These are phyloP conservation scores for Eretmochelys imbricata DNA, from an alignment of 2,113 vertebrate species.

Conservation along the genomic window DNA sequence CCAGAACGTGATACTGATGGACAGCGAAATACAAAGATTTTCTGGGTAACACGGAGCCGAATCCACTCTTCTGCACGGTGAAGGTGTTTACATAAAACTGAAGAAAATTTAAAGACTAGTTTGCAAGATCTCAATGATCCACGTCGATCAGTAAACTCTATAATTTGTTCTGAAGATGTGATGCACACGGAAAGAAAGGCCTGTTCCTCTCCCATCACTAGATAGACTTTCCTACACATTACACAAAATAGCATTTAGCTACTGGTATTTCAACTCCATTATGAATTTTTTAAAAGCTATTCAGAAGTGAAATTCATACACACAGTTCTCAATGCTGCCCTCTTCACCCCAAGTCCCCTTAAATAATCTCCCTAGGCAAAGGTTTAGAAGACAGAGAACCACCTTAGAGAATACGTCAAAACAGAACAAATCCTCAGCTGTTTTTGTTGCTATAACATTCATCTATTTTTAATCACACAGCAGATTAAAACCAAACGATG, in stretches of 20 bases:
- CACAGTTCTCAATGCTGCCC: constrained; percentile 42
- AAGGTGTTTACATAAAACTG: neutral
- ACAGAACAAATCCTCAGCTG: constrained; percentile 55
- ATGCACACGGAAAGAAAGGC: neutral
- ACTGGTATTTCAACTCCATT: constrained; percentile 60
- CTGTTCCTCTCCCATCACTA: neutral
- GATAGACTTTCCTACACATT: constrained; percentile 30
- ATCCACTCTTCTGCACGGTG: accelerated
- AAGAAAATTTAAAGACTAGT: neutral
- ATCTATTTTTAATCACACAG: constrained; percentile 71
- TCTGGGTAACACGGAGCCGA: neutral
- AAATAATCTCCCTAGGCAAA: constrained; percentile 56
- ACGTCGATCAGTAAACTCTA: neutral
- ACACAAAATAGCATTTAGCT: constrained; percentile 56
- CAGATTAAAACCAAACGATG: constrained; percentile 69
- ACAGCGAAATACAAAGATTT: neutral
- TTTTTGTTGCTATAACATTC: constrained; percentile 72
- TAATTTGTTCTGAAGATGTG: neutral
- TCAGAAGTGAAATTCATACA: constrained; percentile 70
- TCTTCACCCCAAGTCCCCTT: constrained; percentile 63
- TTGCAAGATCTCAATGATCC: neutral
- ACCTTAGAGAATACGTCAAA: constrained; percentile 71
- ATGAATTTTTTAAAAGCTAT: constrained; percentile 62
- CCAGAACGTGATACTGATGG: accelerated
- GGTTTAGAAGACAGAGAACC: constrained; percentile 65